Conservation (phyloP, 2,113 vertebrate genomes). For the Mystacornis crossleyi region DNA sequence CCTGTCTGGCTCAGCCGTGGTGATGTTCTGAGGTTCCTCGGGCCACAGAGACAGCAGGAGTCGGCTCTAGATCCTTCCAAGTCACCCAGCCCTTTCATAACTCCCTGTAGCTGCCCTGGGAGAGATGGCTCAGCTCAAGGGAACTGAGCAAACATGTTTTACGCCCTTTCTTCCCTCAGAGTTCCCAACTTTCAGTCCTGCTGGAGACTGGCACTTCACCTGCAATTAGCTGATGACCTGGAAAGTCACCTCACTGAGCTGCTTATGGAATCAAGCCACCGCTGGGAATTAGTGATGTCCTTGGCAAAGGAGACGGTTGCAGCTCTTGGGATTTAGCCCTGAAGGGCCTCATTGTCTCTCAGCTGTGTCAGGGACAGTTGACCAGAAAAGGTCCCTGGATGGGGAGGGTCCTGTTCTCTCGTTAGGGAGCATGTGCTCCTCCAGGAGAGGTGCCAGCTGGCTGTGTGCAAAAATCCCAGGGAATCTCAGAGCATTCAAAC, state of each 20-base stretch:
- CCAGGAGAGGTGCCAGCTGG: not conserved
- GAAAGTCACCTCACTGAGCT: conserved; percentile 54
- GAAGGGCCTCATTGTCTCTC: conserved; percentile 37
- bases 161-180: not conserved
- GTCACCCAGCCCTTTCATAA: not conserved
- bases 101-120: not conserved
- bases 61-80: not conserved
- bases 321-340: not conserved
- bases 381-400: not conserved
- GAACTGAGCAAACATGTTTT: not conserved
- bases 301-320: conserved; percentile 45
- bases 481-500: not conserved
- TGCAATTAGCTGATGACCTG: conserved; percentile 52
- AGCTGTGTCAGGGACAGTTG: not conserved
- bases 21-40: not conserved
- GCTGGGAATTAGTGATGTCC: conserved; percentile 54
- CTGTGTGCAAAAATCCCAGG: not conserved
- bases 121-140: not conserved
- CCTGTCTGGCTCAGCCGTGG: not conserved
- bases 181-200: conserved; percentile 18
- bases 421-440: not conserved
- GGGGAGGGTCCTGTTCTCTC: not conserved
- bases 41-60: rapidly evolving
- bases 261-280: conserved; percentile 49
- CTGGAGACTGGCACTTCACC: conserved; percentile 29